Evolutionary conservation across 37 sponge, comb jelly and placozoan species (phyloP).

Genomic region (Spongilla lacustris): DNA sequence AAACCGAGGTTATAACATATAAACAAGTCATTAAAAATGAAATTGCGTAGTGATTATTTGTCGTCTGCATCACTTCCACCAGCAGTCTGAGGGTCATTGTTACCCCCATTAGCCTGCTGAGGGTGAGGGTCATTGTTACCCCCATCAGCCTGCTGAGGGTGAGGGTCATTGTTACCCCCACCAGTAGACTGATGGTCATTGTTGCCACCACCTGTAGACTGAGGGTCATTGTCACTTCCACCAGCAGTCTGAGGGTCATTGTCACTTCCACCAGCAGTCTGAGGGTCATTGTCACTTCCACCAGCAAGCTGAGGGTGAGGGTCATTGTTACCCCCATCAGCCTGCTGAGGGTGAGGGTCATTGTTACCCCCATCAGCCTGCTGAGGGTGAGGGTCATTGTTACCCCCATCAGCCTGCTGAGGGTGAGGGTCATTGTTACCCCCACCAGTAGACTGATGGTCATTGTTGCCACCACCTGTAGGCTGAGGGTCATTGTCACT

Average conservation of each 20-base stretch:
- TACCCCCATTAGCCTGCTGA: background rate
- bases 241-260: no score
- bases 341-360: no score
- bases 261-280: no score
- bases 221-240: no score
- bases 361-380: background rate
- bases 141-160: background rate
- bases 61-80: background rate
- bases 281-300: no score
- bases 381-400: no score
- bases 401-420: no score
- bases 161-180: background rate
- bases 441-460: background rate
- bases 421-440: no score
- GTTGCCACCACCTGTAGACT: background rate
- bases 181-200: background rate
- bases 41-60: background rate
- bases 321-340: no score
- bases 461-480: no score
- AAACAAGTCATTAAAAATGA: background rate
- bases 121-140: background rate
- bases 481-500: background rate
- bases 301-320: no score
- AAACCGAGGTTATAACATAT: no score
- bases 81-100: background rate